Base-by-base conservation (phyloP, 2,113 vertebrate genomes). In the Spermophilus dauricus region DNA sequence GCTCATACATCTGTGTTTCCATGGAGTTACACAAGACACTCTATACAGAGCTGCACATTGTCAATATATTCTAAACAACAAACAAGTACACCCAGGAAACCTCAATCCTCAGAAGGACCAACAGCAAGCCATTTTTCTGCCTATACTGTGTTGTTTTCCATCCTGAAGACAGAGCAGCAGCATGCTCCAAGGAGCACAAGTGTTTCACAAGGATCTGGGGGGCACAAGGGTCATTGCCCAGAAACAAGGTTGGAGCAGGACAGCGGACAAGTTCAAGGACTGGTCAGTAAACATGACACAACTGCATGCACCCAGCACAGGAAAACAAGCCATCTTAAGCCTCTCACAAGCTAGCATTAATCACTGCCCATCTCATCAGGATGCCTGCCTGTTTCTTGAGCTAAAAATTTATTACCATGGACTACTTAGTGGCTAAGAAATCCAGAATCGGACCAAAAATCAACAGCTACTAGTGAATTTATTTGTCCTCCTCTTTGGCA, bases 121-220 rank as follows among this genome's bases (percentile, higher is more conserved):
- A 94, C 4, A 82, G 77, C 58, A 80, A 48, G 61, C 63, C 91
- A 91, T 86, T 91, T 63, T 96, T 91, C 92, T 92, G 81, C 51
- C 82, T 67, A 76, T 63, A 63, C 88, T 53, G 78, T 82, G 58
- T 91, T 93, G 81, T 91, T 96, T 97, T 97, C 91, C 84, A 88
- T 61, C 89, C 87, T 87, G 93, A 92, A 87, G 85, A 81, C n/a
- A 85, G 30, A 82, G 91, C 80, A 56, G 91, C 84, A 90, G 72
- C 87, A 70, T 24, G 84, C 94, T 96, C 91, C 90, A 75, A 70
- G 96, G 91, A 87, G 67, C 92, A 84, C 91, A 90, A 89, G 86
- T 69, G 56, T 69, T 87, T 93, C 95, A 61, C 91, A 86, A 89
- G 70, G 61, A 77, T 61, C 56, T 61, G 51, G 51, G 51, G 81